Evolutionary conservation across 2,113 vertebrate genomes (phyloP).

Genomic region (Penelope pileata): DNA sequence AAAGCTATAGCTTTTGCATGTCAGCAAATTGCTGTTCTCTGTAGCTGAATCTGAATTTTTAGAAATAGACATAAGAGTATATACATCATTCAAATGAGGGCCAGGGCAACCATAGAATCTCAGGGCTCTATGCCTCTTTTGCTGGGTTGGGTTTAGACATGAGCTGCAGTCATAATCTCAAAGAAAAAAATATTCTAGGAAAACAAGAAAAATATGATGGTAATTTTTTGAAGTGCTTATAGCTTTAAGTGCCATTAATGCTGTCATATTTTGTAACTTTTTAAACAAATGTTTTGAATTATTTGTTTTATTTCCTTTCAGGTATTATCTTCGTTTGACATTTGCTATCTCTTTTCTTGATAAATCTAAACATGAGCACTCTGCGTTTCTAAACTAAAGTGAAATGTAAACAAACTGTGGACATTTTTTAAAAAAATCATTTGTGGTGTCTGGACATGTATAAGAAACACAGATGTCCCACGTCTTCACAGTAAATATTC

Average conservation of each 20-base stretch:
- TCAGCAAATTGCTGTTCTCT: conserved; percentile 72
- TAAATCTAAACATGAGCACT: background rate
- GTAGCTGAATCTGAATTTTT: conserved; percentile 61
- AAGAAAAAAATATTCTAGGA: background rate
- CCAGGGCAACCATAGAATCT: conserved; percentile 71
- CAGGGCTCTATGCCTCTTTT: conserved; percentile 76
- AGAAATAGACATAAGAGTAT: conserved; percentile 55
- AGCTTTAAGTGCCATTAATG: conserved; percentile 85
- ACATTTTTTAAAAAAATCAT: background rate
- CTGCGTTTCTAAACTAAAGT: conserved; percentile 21
- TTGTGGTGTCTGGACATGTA: background rate
- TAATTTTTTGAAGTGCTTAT: conserved; percentile 79
- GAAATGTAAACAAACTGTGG: background rate
- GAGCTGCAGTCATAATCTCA: conserved; percentile 40
- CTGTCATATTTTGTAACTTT: conserved; percentile 72
- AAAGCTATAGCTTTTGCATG: conserved; percentile 77
- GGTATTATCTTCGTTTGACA: conserved; percentile 7
- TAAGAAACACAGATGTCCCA: background rate
- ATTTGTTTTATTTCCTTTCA: conserved; percentile 46
- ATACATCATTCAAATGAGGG: conserved; percentile 50
- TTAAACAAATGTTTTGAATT: conserved; percentile 63
- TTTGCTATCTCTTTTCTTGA: conserved; percentile 4
- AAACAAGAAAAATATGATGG: conserved; percentile 26
- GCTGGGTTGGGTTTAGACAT: conserved; percentile 58
- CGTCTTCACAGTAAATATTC: background rate